A percentile compares a stretch with the other conserved stretches of the same genome.
These are phyloP conservation scores for Mimumesa dahlbomi DNA, from an alignment of 2,888 invertebrate genomes.

Conservation along the genomic window DNA sequence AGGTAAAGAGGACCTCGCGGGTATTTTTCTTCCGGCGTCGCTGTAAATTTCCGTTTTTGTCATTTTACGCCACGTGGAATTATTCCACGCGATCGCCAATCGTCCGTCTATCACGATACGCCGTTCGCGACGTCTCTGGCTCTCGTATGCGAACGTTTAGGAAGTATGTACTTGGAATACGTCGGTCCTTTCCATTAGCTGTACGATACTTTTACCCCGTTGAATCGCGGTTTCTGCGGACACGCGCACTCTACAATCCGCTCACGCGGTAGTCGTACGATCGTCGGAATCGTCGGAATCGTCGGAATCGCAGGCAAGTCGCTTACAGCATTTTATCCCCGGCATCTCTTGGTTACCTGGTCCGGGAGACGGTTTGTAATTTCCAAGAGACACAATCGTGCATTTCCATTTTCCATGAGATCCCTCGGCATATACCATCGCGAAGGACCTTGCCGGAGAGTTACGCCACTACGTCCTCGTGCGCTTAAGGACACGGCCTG, in stretches of 20 bases:
- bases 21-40: conserved; percentile 8
- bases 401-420: conserved; percentile 65
- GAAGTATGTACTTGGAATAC: too few species aligned
- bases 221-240: conserved; percentile 8
- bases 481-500: conserved; percentile 60
- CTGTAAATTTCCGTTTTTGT: not conserved
- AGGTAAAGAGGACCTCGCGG: not conserved
- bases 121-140: too few species aligned
- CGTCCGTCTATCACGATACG: too few species aligned
- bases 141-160: too few species aligned
- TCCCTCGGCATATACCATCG: conserved; percentile 32
- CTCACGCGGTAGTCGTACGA: conserved; percentile 36
- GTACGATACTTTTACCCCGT: not conserved
- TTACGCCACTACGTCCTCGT: conserved; percentile 51
- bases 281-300: conserved; percentile 42
- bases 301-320: conserved; percentile 24
- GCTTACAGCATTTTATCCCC: conserved; percentile 38
- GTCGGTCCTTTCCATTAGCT: not conserved
- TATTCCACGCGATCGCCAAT: too few species aligned
- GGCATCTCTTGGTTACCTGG: conserved; percentile 28
- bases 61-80: not conserved
- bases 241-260: conserved; percentile 21
- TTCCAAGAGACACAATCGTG: conserved; percentile 61
- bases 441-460: conserved; percentile 36
- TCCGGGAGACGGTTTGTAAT: conserved; percentile 45